Evolutionary conservation across 1,140 invertebrate genomes (phyloP), one percentile per base, ranked within the genome.

Genomic region (Hirudo medicinalis): DNA sequence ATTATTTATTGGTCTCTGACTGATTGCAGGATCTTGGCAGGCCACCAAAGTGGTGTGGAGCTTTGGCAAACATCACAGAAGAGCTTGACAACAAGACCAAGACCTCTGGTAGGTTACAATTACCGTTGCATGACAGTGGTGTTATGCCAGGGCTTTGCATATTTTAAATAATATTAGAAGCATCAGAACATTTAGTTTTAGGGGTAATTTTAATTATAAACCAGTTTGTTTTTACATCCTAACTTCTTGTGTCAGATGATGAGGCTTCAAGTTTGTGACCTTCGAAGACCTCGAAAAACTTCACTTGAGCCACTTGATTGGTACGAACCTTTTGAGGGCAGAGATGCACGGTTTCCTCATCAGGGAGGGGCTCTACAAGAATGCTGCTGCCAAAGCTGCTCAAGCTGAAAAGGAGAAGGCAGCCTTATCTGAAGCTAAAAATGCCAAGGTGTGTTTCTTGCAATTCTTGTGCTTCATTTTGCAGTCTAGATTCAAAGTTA

Each of bases 181-280:
- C 9, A 9, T n/a, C 5, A 57, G 2, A 57, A 57, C 25, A n/a
- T 20, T n/a, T 57, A 57, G 5, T 25, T 57, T 57, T 57, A n/a
- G 20, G 20, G 54, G 54, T 57, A 20, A 5, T 25, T 25, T 4
- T 57, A 9, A 57, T 3, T 3, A 25, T 57, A 57, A n/a, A n/a
- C n/a, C n/a, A n/a, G n/a, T 57, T 57, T 63, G 22, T 11, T 63
- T 63, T 32, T 19, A 15, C 13, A 25, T 63, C 22, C 2, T 15
- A 63, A 5, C 0, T 22, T 25, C 57, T 25, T 19, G 4, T 63
- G 4, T 22, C 20, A 63, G 57, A 25, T 63, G 22, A 63, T 32
- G 57, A 63, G 22, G 29, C 29, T 63, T 25, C 57, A 63, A 63
- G 29, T 63, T 63, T n/a, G 22, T 63, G 29, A 63, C 57, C 22